Evolutionary conservation across 2,797 vertebrate genomes (phyloP).

Genomic region (Sebastiscus tertius): DNA sequence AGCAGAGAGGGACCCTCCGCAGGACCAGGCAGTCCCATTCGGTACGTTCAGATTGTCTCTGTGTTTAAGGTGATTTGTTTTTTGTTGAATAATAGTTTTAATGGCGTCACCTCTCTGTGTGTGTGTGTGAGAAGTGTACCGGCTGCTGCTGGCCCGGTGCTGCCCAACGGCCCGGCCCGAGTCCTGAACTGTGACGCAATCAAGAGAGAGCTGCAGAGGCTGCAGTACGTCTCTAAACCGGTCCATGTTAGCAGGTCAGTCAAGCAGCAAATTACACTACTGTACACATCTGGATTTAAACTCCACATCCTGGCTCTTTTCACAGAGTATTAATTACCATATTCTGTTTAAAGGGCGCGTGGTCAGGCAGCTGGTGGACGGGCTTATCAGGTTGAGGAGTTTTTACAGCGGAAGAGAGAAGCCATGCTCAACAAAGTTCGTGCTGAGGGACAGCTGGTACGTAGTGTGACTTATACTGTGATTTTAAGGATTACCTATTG

Average conservation of each 20-base stretch:
- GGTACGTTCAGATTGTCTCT: constrained; percentile 39
- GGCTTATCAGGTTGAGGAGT: constrained; percentile 94
- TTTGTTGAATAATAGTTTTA: background rate
- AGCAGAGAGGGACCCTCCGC: constrained; percentile 57
- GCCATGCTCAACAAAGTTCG: constrained; percentile 97
- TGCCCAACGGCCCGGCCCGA: constrained; percentile 77
- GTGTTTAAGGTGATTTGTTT: background rate
- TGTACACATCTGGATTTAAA: background rate
- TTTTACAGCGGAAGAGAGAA: constrained; percentile 93
- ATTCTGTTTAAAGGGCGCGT: constrained; percentile 82
- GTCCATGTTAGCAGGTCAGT: constrained; percentile 73
- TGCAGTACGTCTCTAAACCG: constrained; percentile 85
- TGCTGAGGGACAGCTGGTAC: constrained; percentile 96
- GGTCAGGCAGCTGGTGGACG: constrained; percentile 84
- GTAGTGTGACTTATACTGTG: constrained; percentile 30
- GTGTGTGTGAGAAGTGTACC: constrained; percentile 46
- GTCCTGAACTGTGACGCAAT: constrained; percentile 80
- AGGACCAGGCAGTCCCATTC: constrained; percentile 51
- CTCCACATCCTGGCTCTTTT: background rate
- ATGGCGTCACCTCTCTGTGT: background rate
- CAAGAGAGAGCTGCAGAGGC: constrained; percentile 88
- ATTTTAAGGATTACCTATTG: background rate
- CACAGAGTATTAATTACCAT: background rate
- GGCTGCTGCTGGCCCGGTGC: constrained; percentile 79
- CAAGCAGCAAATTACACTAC: background rate